Conservation (phyloP, 2,113 vertebrate species). For the Takifugu bimaculatus region DNA sequence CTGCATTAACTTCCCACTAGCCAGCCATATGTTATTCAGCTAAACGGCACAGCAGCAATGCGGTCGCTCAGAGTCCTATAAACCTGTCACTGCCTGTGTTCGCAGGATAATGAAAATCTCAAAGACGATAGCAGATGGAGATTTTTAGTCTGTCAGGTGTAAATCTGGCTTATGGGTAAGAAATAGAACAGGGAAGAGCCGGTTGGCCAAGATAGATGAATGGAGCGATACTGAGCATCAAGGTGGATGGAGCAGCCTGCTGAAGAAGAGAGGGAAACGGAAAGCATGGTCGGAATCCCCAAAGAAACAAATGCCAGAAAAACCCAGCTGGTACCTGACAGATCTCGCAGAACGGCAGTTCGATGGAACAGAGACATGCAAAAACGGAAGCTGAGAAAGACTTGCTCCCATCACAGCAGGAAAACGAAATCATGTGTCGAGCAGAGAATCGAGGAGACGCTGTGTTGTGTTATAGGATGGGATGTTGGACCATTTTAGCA, state of each 20-base stretch:
- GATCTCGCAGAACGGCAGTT: slow-evolving; percentile 31
- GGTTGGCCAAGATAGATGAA: slow-evolving; percentile 13
- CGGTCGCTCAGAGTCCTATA: slow-evolving; percentile 32
- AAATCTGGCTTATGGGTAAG: slow-evolving; percentile 27
- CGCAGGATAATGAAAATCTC: slow-evolving; percentile 12
- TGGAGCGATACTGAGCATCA: slow-evolving; percentile 19
- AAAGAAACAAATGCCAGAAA: slow-evolving; percentile 27
- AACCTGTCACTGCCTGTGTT: slow-evolving; percentile 43
- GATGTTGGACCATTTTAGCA: slow-evolving; percentile 11
- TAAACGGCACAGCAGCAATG: slow-evolving; percentile 25
- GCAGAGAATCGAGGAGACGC: slow-evolving; percentile 15
- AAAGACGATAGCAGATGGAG: slow-evolving; percentile 44
- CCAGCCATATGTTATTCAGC: slow-evolving; percentile 26
- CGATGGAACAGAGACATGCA: not conserved
- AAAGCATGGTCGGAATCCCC: slow-evolving; percentile 22
- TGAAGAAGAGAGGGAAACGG: slow-evolving; percentile 32
- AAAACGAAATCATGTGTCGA: slow-evolving; percentile 6
- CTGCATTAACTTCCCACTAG: slow-evolving; percentile 31
- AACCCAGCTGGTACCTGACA: slow-evolving; percentile 36
- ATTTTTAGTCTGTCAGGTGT: slow-evolving; percentile 32
- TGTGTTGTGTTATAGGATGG: slow-evolving; percentile 12
- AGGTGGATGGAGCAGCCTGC: slow-evolving; percentile 37
- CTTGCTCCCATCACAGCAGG: slow-evolving; percentile 18
- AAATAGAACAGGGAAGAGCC: slow-evolving; percentile 1
- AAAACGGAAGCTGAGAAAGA: slow-evolving; percentile 13